Base-by-base conservation (phyloP, 2,113 vertebrate species). In the Chionomys nivalis region DNA sequence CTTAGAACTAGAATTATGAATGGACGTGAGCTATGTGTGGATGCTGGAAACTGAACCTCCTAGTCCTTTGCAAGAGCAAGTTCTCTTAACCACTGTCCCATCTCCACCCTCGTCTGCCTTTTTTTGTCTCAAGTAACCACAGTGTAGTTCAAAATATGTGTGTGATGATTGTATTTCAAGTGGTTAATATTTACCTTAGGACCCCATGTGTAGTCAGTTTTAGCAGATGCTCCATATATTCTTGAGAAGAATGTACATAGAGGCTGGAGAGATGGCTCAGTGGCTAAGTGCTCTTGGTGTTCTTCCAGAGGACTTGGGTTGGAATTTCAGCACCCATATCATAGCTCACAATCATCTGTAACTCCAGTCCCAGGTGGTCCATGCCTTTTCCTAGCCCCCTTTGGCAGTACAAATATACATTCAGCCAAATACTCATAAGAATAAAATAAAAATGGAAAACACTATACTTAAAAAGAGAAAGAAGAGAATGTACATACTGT, bases 51-150 rank as follows among this genome's bases (percentile, higher is more conserved):
- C 58, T 65, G 82, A 65, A 44, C 26, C 58, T 58, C 8, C 39
- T 3, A 9, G 14, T 85, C 26, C 58, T 65, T 85, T 44, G 1
- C 82, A 85, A 85, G 39, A 85, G 58, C 58, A 63, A 63, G 58
- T 65, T n/a, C 58, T 63, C 58, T 31, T 83, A 63, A 28, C n/a
- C 14, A 14, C n/a, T 85, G 39, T 44, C 23, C n/a, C 26, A 21
- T 72, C 4, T 91, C 39, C 8, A 85, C 39, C 39, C 92, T 97
- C 33, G 90, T 96, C 33, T 92, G 6, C 70, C 4, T 90, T 94
- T 95, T 55, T 13, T 70, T 89, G 0, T 66, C 47, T 94, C 81
- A 75, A n/a, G 36, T 94, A 83, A 94, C 93, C 90, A 47, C 42
- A 81, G 31, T 55, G 3, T 85, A 63, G 21, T 75, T 75, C 47